Base-by-base conservation (phyloP, 2,797 vertebrate species). In the Iguana delicatissima region DNA sequence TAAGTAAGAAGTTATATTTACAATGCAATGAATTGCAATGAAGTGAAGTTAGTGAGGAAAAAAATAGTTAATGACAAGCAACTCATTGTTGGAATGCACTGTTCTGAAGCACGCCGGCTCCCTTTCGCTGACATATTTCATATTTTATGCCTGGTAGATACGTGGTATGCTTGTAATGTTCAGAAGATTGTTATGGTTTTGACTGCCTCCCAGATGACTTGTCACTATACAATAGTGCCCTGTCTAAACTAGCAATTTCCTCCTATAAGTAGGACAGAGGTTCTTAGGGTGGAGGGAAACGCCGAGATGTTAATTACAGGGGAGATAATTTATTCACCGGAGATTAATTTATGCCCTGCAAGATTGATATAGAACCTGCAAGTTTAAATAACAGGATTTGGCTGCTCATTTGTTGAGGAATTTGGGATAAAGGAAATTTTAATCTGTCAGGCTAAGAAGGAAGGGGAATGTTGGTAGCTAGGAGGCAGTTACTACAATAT, bases 311-410 rank as follows among this genome's bases (percentile, higher is more conserved):
- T 97, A 96, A 97, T 97, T 96, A 96, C 92, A 95, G 91, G 81
- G 84, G 95, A 95, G 93, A 94, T 96, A 95, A 94, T 96, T 96
- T 92, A 95, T 95, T 96, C 95, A 94, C 96, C 96, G 95, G 95
- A 96, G 95, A 96, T 92, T 95, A 96, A 96, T 96, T 91, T 94
- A 89, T 96, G 67, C 85, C 93, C 93, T 93, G 59, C 89, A 95
- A 94, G 79, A 96, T 95, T 96, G 96, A 93, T 94, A 92, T 88
- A 85, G 76, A 95, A 88, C 88, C 90, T 95, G 86, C 92, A 96
- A 93, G 82, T 35, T 90, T 67, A 79, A 93, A 89, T 62, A 89
- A 91, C 85, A 69, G 69, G 92, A 90, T 88, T 16, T 10, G 32
- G 50, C n/a, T 74, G 26, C 72, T 87, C 67, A 79, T 50, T 91